Evolutionary conservation across 2,888 invertebrate species (phyloP).

Genomic region (Ametastegia equiseti): DNA sequence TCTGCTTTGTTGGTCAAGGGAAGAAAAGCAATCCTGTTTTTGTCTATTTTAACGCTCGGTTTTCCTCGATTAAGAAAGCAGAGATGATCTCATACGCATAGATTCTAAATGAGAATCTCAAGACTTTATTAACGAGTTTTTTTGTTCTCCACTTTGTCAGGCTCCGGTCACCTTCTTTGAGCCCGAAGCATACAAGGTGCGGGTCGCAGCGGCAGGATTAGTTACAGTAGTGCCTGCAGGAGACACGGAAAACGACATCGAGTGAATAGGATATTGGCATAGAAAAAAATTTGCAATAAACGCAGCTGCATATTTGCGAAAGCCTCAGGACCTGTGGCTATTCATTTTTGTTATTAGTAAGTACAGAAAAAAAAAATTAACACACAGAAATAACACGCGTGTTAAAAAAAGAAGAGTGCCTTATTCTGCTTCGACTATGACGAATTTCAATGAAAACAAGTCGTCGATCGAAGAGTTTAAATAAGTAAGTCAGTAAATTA

Average conservation of each 20-base stretch:
- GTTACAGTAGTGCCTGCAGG: conserved; percentile 69
- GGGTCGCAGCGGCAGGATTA: conserved; percentile 71
- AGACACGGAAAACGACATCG: conserved; percentile 68
- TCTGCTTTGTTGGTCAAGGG: neutral
- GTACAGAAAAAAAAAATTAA: neutral
- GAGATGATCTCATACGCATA: too few species aligned
- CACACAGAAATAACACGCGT: too few species aligned
- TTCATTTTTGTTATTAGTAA: neutral
- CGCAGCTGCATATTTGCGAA: neutral
- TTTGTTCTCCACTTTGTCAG: conserved; percentile 63
- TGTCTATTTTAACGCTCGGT: neutral
- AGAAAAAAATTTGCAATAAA: neutral
- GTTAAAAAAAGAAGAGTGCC: neutral
- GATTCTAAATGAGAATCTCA: neutral
- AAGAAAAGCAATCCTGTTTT: neutral
- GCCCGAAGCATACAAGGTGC: conserved; percentile 74
- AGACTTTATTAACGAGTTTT: conserved; percentile 36
- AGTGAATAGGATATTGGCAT: conserved; percentile 53
- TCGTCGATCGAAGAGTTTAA: neutral
- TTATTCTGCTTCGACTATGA: neutral
- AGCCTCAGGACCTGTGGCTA: neutral
- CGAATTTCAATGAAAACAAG: neutral
- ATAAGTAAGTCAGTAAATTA: neutral
- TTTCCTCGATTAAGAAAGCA: too few species aligned
- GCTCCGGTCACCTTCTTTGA: conserved; percentile 76